Evolutionary conservation across 1,140 invertebrate genomes (phyloP).

Genomic region (Rhyacophila brunnea): DNA sequence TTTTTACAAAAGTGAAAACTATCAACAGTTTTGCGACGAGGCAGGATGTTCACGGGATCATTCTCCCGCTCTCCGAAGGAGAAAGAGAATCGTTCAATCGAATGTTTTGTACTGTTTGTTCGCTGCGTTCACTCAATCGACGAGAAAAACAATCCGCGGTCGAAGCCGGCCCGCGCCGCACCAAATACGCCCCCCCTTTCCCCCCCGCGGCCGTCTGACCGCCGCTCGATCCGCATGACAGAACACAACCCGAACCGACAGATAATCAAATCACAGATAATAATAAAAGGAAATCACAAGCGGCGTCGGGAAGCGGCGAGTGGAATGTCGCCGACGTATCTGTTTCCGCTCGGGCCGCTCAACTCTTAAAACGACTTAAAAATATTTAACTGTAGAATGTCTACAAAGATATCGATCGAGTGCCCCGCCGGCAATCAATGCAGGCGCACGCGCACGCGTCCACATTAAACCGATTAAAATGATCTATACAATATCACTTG

Average conservation of each 20-base stretch:
- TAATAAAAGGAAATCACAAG: no score
- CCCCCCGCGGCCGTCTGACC: neutral
- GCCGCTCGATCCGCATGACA: neutral
- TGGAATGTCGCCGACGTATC: no score
- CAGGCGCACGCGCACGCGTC: neutral
- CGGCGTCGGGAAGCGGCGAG: neutral
- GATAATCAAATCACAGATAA: no score
- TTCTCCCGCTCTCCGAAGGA: conserved; percentile 2
- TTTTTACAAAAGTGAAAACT: conserved; percentile 60
- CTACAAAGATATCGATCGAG: neutral
- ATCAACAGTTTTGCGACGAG: conserved; percentile 41
- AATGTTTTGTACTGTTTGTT: neutral
- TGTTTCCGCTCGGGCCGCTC: neutral
- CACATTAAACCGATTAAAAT: conserved; percentile 16
- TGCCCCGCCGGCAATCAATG: neutral
- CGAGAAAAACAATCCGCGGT: neutral
- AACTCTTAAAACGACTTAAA: conserved; percentile 5
- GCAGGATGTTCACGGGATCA: conserved; percentile 3
- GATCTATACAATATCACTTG: conserved; percentile 28
- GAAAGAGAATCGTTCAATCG: neutral
- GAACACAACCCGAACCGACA: no score
- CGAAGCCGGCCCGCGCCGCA: no score
- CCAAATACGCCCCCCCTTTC: no score
- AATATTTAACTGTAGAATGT: conserved; percentile 3
- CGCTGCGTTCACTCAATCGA: neutral